Base-by-base conservation (phyloP, 2,113 vertebrate genomes). In the Tylochromis polylepis region DNA sequence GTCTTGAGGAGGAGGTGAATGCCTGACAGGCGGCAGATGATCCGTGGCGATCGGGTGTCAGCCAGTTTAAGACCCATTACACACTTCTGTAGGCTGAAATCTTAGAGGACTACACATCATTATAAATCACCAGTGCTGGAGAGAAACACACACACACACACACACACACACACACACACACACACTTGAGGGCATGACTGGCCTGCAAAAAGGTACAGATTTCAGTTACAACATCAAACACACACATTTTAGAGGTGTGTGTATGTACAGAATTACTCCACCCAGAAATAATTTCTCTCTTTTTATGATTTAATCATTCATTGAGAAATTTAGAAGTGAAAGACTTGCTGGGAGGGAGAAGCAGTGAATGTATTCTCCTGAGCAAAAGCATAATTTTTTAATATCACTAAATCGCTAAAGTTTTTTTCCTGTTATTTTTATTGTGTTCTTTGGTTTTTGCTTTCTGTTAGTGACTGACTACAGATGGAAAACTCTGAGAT, bases 81-180 rank as follows among this genome's bases (percentile, higher is more conserved):
- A 81, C 34, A 94, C 85, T 92, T 94, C 92, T 95, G 93, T 92
- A 75, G 94, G 89, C 79, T 94, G 94, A 95, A 96, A 95, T 87
- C 55, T 83, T 85, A 92, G 86, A 92, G 60, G 80, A 20, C 24
- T 59, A 38, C 29, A 7, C 72, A 91, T 79, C 89, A 82, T 90
- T 87, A 96, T 94, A 94, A 93, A 93, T 94, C 86, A 87, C 65
- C 87, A 24, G 56, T 88, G 56, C 83, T 86, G 59, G 82, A 81
- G 53, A 93, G 77, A 86, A 82, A 88, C 81, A 86, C 83, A 8
- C 56, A 78, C 86, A 29, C 88, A 78, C 75, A 82, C 82, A 81
- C 88, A 31, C 51, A 65, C 84, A 83, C 85, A 85, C 11, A 2
- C 49, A 43, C 58, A 59, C 85, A 85, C 85, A 85, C 83, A 88